Evolutionary conservation across 2,888 invertebrate genomes (phyloP).

Genomic region (Mimumesa dahlbomi): DNA sequence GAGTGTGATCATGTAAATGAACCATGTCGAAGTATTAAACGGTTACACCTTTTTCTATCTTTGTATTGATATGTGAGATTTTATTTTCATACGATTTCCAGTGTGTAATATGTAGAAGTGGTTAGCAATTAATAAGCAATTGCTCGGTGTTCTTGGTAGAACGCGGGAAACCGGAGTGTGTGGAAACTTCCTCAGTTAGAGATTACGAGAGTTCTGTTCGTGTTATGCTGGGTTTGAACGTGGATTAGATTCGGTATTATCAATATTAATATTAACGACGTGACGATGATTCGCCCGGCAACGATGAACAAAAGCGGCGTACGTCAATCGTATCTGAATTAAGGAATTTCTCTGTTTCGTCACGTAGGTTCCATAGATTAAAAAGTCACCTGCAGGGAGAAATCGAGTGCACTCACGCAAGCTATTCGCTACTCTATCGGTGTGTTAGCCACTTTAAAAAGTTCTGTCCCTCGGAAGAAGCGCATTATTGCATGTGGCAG

Average conservation of each 20-base stretch:
- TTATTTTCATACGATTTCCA: too few species aligned
- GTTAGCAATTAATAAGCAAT: too few species aligned
- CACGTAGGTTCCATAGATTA: conserved; percentile 42
- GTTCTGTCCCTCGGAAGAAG: conserved; percentile 40
- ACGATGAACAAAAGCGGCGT: background rate
- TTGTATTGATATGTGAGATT: too few species aligned
- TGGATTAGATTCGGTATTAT: conserved; percentile 16
- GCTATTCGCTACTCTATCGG: conserved; percentile 10
- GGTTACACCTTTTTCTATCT: too few species aligned
- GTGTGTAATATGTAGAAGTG: too few species aligned
- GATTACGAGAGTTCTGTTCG: background rate
- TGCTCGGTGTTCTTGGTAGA: too few species aligned
- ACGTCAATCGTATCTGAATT: conserved; percentile 19
- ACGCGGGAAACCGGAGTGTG: conserved; percentile 23
- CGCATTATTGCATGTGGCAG: conserved; percentile 34
- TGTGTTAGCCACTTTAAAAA: conserved; percentile 1
- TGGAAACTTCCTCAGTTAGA: conserved; percentile 9
- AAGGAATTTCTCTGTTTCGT: conserved; percentile 33
- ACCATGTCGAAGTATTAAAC: too few species aligned
- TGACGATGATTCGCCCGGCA: conserved; percentile 12
- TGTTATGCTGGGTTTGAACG: background rate
- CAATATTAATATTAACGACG: background rate
- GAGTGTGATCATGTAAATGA: too few species aligned
- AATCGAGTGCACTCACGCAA: conserved; percentile 41
- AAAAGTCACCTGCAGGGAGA: conserved; percentile 33